Percentiles rank a stretch among this genome's conserved stretches.
Evolutionary conservation across 2,797 vertebrate species (phyloP).

Genomic region (Sebastes steindachneri): DNA sequence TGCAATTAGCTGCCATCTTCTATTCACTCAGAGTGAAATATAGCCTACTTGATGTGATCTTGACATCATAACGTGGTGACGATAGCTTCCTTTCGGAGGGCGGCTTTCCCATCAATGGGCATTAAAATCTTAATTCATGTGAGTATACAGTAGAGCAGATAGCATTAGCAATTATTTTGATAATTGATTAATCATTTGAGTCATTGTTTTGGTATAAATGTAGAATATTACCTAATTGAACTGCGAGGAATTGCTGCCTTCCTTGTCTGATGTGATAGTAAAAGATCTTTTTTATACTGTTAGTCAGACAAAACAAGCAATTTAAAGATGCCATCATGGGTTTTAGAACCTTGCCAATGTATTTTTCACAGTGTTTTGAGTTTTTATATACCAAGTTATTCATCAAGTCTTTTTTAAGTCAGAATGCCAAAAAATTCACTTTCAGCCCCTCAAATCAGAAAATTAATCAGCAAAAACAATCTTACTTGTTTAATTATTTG

Average conservation of each 20-base stretch:
- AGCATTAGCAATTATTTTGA: not conserved
- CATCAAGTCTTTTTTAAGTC: not conserved
- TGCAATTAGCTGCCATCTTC: not conserved
- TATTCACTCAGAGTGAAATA: constrained; percentile 16
- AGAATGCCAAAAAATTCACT: not conserved
- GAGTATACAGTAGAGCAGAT: not conserved
- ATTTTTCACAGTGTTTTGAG: not conserved
- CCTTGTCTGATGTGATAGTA: not conserved
- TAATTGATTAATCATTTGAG: not conserved
- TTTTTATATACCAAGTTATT: not conserved
- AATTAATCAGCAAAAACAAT: not conserved
- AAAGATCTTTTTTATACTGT: not conserved
- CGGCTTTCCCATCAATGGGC: not conserved
- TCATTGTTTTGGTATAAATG: not conserved
- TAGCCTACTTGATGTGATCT: not conserved
- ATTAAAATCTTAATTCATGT: not conserved
- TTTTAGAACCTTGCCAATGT: not conserved
- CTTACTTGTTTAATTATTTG: not conserved
- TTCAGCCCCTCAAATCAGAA: not conserved
- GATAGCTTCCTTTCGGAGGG: not conserved
- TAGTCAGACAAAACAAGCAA: not conserved
- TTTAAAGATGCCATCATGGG: not conserved
- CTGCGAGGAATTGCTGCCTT: not conserved
- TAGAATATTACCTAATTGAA: not conserved
- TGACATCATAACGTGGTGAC: not conserved